Evolutionary conservation across 2,113 vertebrate genomes (phyloP).

Genomic region (Promerops cafer): DNA sequence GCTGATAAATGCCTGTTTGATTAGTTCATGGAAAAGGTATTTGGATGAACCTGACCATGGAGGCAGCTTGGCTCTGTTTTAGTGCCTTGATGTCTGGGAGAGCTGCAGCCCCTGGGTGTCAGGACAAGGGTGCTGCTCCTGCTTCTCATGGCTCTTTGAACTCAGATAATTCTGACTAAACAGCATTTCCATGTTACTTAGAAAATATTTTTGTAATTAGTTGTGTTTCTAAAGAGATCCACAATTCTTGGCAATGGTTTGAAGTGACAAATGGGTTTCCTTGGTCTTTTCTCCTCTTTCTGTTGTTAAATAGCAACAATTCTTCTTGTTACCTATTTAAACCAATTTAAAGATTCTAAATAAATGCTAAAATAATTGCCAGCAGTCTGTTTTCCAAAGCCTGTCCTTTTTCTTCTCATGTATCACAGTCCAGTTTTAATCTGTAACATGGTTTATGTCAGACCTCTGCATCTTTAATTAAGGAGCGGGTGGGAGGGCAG

Average conservation of each 20-base stretch:
- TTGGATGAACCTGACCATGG: not conserved
- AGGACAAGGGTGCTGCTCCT: not conserved
- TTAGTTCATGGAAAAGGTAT: conserved; percentile 26
- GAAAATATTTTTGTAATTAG: not conserved
- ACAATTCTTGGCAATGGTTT: rapidly evolving
- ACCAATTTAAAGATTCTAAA: not conserved
- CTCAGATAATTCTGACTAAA: not conserved
- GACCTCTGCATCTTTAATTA: not conserved
- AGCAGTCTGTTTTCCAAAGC: not conserved
- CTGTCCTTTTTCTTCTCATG: not conserved
- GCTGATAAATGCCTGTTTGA: not conserved
- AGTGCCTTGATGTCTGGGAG: not conserved
- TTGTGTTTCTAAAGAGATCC: not conserved
- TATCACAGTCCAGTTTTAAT: not conserved
- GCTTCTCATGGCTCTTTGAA: not conserved
- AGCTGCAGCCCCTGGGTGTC: not conserved
- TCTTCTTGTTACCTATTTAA: not conserved
- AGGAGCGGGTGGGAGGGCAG: not conserved
- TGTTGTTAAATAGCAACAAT: not conserved
- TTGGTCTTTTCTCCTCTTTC: not conserved
- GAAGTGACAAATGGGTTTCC: not conserved
- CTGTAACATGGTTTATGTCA: not conserved
- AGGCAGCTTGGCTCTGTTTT: not conserved
- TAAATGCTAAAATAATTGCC: not conserved
- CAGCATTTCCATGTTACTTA: not conserved